Evolutionary conservation across 2,113 vertebrate genomes (phyloP).

Genomic region (Coptodon bakossiorum): DNA sequence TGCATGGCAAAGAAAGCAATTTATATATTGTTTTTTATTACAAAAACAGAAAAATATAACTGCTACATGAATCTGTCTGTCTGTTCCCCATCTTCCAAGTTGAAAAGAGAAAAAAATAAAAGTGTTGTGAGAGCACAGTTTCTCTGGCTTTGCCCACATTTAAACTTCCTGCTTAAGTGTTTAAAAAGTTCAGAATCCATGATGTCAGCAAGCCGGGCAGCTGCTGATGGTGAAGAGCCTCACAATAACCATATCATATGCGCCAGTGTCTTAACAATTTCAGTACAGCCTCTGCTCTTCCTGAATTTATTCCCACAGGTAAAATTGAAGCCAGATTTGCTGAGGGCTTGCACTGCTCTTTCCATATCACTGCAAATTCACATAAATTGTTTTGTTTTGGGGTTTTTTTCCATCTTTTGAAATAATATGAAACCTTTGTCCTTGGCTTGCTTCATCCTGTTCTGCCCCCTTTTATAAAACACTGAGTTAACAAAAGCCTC

Average conservation of each 20-base stretch:
- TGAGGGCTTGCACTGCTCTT: neutral
- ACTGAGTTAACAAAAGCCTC: conserved; percentile 42
- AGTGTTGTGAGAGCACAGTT: neutral
- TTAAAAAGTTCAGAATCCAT: neutral
- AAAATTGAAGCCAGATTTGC: neutral
- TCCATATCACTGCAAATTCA: neutral
- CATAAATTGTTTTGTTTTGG: neutral
- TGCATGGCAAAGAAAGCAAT: neutral
- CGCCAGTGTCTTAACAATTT: neutral
- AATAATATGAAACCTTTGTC: conserved; percentile 19
- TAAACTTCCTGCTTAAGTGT: conserved; percentile 8
- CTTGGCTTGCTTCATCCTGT: neutral
- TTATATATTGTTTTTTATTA: neutral
- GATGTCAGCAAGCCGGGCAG: neutral
- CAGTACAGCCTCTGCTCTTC: neutral
- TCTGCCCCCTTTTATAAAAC: neutral
- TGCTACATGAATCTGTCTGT: neutral
- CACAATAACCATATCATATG: neutral
- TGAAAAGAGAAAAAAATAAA: neutral
- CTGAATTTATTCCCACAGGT: neutral
- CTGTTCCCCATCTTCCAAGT: neutral
- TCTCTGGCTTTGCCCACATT: conserved; percentile 1
- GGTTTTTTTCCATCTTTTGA: neutral
- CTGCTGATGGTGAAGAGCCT: neutral
- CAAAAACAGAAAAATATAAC: neutral